Evolutionary conservation across 2,888 invertebrate species (phyloP), one percentile per base, ranked within the genome.

Genomic region (Nephrotoma guestfalica): DNA sequence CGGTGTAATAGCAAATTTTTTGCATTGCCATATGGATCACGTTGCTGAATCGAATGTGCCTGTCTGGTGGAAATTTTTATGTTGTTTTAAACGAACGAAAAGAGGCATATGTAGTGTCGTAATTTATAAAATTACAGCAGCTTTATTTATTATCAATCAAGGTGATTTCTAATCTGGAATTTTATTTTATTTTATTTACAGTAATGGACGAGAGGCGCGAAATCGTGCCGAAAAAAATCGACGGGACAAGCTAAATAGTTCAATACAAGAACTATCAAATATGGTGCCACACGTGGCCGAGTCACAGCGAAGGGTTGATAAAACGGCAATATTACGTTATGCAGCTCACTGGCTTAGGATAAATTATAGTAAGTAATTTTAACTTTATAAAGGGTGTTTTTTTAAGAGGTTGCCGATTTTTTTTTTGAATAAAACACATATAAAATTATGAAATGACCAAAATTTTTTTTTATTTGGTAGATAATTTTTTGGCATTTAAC

Each of bases 181-280:
- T 47, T 88, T 86, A 85, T 71, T 85, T 88, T 11, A 30, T 15
- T 71, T 30, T 71, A 13, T 88, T 89, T 89, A 71, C 90, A 93
- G 83, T 92, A 95, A 95, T 90, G 94, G 94, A 88, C 94, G 97
- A 87, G 95, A 96, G 90, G 94, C 96, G 89, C 94, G 98, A 88
- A 98, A 98, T 90, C 93, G 95, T 90, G 97, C 97, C 9, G 98
- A 98, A 91, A 98, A 98, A 91, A 95, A 96, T 91, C 94, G 98
- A 47, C 93, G 98, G 87, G 97, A 97, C 91, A 96, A 96, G 90
- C 94, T 98, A 89, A 98, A 98, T 92, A 94, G 94, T 43, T 96
- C 95, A 90, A 97, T 98, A 89, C 94, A 94, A 87, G 95, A 96
- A 90, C 93, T 98, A 91, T 96, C 96, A 88, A 93, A 94, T 85